Evolutionary conservation across 2,888 invertebrate species (phyloP).

Genomic region (Myopa tessellatipennis): DNA sequence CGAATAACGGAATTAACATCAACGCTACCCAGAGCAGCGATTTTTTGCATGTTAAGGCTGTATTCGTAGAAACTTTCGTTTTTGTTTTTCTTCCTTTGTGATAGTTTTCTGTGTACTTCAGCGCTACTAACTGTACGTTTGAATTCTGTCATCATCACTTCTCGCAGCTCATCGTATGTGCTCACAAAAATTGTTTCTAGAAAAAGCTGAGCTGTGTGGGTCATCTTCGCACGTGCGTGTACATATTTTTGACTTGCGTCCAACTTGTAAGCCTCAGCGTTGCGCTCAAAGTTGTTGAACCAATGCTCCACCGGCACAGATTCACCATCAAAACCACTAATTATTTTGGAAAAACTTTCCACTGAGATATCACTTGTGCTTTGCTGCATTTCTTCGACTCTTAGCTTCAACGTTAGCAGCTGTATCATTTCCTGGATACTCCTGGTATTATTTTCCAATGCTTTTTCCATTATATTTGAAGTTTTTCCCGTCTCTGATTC

Average conservation of each 20-base stretch:
- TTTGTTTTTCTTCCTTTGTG: no score
- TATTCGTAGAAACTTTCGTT: no score
- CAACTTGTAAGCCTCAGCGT: conserved; percentile 16
- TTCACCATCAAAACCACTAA: conserved; percentile 10
- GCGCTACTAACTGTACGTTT: no score
- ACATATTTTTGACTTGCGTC: conserved; percentile 15
- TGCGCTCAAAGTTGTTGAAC: conserved; percentile 12
- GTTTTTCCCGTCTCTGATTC: neutral
- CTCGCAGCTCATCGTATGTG: no score
- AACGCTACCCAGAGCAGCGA: no score
- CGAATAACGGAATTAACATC: no score
- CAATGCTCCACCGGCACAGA: conserved; percentile 10
- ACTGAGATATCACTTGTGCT: neutral
- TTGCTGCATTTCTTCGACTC: neutral
- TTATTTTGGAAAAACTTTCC: neutral
- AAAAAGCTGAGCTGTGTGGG: conserved; percentile 2
- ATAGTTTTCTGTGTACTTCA: no score
- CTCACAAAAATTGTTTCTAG: no score
- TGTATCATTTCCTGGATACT: neutral
- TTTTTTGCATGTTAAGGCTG: no score
- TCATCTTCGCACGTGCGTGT: conserved; percentile 16
- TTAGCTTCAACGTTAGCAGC: neutral
- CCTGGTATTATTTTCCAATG: neutral
- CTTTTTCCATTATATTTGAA: neutral
- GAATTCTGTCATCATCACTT: no score